Evolutionary conservation across 1,140 invertebrate species (phyloP).

Genomic region (Achatina immaculata): DNA sequence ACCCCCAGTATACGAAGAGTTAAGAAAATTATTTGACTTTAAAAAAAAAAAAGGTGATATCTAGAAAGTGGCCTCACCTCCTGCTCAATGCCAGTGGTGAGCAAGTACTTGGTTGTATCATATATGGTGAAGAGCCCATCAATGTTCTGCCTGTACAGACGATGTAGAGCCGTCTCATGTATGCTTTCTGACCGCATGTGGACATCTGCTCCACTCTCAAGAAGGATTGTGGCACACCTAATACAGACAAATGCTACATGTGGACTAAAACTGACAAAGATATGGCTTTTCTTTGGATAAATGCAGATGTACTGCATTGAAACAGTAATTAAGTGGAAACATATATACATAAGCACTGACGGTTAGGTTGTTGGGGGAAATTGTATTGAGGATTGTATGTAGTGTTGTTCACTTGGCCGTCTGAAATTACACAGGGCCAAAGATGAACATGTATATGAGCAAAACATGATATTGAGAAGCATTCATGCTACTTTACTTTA

Average conservation of each 20-base stretch:
- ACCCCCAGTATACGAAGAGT: too few species aligned
- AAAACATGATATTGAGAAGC: too few species aligned
- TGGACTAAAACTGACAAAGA: neutral
- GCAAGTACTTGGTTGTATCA: constrained; percentile 65
- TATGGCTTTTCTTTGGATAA: neutral
- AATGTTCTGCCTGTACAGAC: constrained; percentile 62
- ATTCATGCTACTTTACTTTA: too few species aligned
- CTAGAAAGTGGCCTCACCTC: constrained; percentile 54
- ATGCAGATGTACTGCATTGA: neutral
- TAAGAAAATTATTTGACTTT: too few species aligned
- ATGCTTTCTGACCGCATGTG: constrained; percentile 51
- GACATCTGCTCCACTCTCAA: constrained; percentile 62
- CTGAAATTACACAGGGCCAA: too few species aligned
- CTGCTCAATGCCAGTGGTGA: constrained; percentile 67
- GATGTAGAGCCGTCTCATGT: constrained; percentile 63
- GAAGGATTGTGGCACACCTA: constrained; percentile 50
- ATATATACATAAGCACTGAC: neutral
- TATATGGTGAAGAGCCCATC: constrained; percentile 62
- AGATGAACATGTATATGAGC: too few species aligned
- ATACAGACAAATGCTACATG: neutral
- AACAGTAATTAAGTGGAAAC: neutral
- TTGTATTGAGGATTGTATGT: too few species aligned
- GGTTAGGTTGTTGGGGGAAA: neutral
- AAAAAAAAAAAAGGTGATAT: too few species aligned
- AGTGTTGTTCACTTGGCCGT: too few species aligned